Evolutionary conservation across 2,888 invertebrate species (phyloP), one percentile per base, ranked within the genome.

Genomic region (Mesopsocus fuscifrons): DNA sequence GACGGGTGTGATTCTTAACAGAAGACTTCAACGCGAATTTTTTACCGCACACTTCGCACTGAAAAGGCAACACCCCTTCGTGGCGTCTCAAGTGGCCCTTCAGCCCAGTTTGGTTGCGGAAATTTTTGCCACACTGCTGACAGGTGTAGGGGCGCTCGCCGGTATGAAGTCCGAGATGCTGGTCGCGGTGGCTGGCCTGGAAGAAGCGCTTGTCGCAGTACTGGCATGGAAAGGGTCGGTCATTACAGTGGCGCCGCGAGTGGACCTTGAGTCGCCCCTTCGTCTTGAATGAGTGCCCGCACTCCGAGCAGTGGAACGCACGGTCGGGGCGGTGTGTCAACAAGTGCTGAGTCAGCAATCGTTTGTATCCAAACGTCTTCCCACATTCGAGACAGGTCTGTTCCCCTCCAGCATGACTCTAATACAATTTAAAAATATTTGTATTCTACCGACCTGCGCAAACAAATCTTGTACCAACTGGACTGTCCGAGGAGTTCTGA

Each of bases 1-100:
- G 17, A 4, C 42, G 16, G 2, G 33, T 34, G 20, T 42, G 42
- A 11, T 31, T 42, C 20, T 33, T 31, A 5, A 42, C 17, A 5
- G 42, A 42, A 3, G 42, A 33, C 9, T 31, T 31, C 16, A 33
- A 34, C 9, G 42, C 30, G 20, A 42, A 42, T 18, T 33, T 6
- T 42, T 42, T 31, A n/a, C 21, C 21, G 21, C 42, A 42, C 16
- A 13, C n/a, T 34, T 34, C 20, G 20, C 42, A 42, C 21, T 42
- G 13, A 20, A 33, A 42, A 3, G 42, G 42, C 3, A 17, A 6
- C n/a, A 33, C 21, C 3, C 42, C 42, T 13, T 31, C n/a, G 21
- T 42, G 42, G 11, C 21, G 30, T 38, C 31, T 11, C 11, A 34
- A 9, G n/a, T 42, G 42, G 17, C 33, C 33, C 20, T 42, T 32